phyloP scores from a whole-genome alignment of 1,140 invertebrate species.

The Conus ventricosus region DNA sequence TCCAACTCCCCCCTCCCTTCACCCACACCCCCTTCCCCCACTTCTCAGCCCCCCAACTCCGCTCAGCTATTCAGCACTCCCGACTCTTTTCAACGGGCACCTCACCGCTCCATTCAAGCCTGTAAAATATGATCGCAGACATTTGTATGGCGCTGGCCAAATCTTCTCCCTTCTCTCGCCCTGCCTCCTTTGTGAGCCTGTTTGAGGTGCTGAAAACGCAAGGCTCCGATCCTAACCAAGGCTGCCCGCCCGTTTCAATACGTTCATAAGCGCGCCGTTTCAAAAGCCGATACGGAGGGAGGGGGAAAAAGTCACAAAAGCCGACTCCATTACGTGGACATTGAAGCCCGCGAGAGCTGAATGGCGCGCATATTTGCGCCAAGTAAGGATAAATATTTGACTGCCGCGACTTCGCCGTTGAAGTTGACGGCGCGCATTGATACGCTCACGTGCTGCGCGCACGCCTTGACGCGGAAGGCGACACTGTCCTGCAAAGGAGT shows the following conservation, averaged over 20 bases:
- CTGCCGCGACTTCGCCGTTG: slow-evolving; percentile 37
- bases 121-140: slow-evolving; percentile 38
- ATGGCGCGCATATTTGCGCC: slow-evolving; percentile 34
- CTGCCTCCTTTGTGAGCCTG: slow-evolving; percentile 19
- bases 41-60: background rate
- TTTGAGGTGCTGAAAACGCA: slow-evolving; percentile 27
- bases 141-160: slow-evolving; percentile 29
- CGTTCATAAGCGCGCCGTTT: slow-evolving; percentile 31
- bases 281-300: background rate
- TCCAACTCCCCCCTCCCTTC: background rate
- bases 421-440: slow-evolving; percentile 29
- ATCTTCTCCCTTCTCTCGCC: slow-evolving; percentile 10
- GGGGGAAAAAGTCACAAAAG: slow-evolving; percentile 38
- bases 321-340: slow-evolving; percentile 37
- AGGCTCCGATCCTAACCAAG: slow-evolving; percentile 25
- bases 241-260: slow-evolving; percentile 26
- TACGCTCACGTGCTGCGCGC: background rate
- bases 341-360: slow-evolving; percentile 24
- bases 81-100: background rate
- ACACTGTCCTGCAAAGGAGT: slow-evolving; percentile 17
- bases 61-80: background rate
- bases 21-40: background rate
- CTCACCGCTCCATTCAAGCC: slow-evolving; percentile 24
- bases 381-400: slow-evolving; percentile 40
- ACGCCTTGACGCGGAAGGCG: slow-evolving; percentile 32